A percentile compares a stretch with the other conserved stretches of the same genome.
Evolutionary conservation across 1,140 invertebrate genomes (phyloP).

Genomic region (Philopotamus ludificatus): DNA sequence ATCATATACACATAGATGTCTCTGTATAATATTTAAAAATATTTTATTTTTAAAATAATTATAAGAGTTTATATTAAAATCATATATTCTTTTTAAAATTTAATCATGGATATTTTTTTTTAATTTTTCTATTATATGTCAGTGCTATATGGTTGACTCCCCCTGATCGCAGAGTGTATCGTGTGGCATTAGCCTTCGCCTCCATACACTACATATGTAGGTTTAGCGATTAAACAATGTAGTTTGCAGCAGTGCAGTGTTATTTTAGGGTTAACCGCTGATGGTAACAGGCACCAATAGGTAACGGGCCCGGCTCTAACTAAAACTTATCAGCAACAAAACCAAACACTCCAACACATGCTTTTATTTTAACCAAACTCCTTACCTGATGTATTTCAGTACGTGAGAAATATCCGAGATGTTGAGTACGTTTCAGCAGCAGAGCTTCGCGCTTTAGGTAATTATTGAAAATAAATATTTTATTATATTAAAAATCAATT

Average conservation of each 20-base stretch:
- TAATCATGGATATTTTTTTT: too few species aligned
- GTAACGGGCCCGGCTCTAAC: background rate
- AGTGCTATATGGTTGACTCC: too few species aligned
- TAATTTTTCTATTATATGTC: too few species aligned
- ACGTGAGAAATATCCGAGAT: background rate
- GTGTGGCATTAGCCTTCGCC: too few species aligned
- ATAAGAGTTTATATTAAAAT: too few species aligned
- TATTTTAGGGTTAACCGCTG: background rate
- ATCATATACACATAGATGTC: too few species aligned
- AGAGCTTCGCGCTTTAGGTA: background rate
- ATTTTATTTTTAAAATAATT: too few species aligned
- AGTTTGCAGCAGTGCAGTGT: conserved; percentile 1
- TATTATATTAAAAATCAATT: background rate
- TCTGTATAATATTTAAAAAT: too few species aligned
- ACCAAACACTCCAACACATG: background rate
- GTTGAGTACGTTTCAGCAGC: background rate
- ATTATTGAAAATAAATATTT: background rate
- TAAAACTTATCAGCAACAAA: conserved; percentile 1
- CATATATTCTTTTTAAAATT: too few species aligned
- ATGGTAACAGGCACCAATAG: conserved; percentile 7
- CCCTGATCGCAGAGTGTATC: too few species aligned
- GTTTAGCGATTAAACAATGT: background rate
- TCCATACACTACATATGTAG: too few species aligned
- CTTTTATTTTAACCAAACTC: background rate
- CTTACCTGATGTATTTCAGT: conserved; percentile 11